Conservation (phyloP, 1,140 invertebrate genomes). For the Contarinia nasturtii region DNA sequence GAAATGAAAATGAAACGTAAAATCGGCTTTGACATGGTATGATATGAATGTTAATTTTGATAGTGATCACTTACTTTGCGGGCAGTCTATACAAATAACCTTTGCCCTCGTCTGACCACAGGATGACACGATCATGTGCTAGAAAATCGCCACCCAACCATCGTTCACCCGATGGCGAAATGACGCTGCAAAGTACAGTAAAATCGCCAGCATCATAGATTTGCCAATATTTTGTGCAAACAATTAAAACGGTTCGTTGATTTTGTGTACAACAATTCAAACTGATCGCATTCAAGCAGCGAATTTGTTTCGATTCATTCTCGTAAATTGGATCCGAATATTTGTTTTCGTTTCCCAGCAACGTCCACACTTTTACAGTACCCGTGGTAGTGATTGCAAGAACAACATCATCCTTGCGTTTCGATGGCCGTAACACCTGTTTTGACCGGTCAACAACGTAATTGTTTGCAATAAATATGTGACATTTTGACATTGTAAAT, state of each 20-base stretch:
- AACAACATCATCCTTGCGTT: constrained; percentile 89
- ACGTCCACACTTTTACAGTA: constrained; percentile 94
- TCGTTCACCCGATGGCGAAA: constrained; percentile 61
- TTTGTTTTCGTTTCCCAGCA: constrained; percentile 72
- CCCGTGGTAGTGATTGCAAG: constrained; percentile 91
- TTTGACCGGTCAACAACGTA: constrained; percentile 6
- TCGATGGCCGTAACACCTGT: constrained; percentile 63
- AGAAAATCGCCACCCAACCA: constrained; percentile 93
- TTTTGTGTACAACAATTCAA: constrained; percentile 90
- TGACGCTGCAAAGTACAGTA: constrained; percentile 76
- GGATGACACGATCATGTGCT: constrained; percentile 69
- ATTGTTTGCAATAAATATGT: not conserved
- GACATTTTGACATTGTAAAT: too few relatives aligned
- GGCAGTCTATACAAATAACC: constrained; percentile 89
- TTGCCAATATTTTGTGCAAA: constrained; percentile 95
- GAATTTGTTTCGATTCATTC: constrained; percentile 94
- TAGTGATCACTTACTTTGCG: constrained; percentile 56
- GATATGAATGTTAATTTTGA: not conserved
- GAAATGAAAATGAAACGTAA: not conserved
- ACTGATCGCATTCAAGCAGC: constrained; percentile 80
- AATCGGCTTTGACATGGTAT: not conserved
- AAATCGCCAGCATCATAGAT: constrained; percentile 80
- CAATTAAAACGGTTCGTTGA: constrained; percentile 88
- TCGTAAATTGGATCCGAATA: constrained; percentile 80
- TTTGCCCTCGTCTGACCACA: constrained; percentile 87